Evolutionary conservation across 2,797 vertebrate genomes (phyloP), one percentile per base, ranked within the genome.

Genomic region (Choloepus didactylus): DNA sequence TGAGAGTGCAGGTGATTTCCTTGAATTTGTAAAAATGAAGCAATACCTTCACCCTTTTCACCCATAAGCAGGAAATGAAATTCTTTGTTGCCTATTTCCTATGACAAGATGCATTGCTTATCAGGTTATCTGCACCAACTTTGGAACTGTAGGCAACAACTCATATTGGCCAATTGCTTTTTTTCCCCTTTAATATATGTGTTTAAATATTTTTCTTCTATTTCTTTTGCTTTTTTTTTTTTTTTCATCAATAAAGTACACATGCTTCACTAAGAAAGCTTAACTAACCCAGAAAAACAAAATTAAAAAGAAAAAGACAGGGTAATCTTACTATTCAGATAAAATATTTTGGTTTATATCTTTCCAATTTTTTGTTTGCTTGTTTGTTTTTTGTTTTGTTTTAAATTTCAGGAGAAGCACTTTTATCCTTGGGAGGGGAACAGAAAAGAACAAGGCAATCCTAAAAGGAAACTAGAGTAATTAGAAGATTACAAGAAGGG

Each of bases 211-310:
- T 84, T 79, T 91, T 35, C 41, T 73, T 46, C 29, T 64, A 44
- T 84, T 41, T n/a, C 69, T 89, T 18, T 59, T 72, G 70, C 87
- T 86, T 14, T 41, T 49, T 49, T 49, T 9, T 41, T n/a, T 89
- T 88, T 14, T 41, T 35, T 35, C 3, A 84, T 93, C 75, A 18
- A 84, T 85, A 87, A 89, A 72, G 12, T 25, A 41, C 49, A 35
- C 19, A 27, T 59, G 66, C 9, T 93, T 91, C 60, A 59, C 81
- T 2, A 67, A 93, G 35, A 89, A 94, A 92, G n/a, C 27, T 77
- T 81, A 44, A 0, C 35, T 77, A 76, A 79, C 23, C n/a, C 25
- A 35, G 59, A 79, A 89, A 91, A 87, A 3, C 9, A 83, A 56
- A 81, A 54, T 31, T 8, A 60, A 64, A 60, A 75, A 67, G 70